Base-by-base conservation (phyloP, 2,113 vertebrate species). In the Reinhardtius hippoglossoides region DNA sequence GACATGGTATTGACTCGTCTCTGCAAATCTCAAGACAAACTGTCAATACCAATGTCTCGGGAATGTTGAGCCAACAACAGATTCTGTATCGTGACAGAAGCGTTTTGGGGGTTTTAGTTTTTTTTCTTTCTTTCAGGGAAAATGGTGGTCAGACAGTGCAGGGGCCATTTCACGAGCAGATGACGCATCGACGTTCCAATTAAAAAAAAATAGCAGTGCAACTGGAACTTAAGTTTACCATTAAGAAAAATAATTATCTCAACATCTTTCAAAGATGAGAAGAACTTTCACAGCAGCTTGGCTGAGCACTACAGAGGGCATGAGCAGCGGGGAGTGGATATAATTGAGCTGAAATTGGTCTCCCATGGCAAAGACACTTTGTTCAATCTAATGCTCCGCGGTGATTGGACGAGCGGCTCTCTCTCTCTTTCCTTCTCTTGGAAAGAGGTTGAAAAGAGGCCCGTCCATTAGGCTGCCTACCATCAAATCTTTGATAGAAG, bases 261-360 rank as follows among this genome's bases (percentile, higher is more conserved):
- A 80, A 88, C 83, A 88, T 93, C 83, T 90, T 87, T 89, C 48
- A 56, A 71, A 91, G 88, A 93, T 91, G 85, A 90, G 91, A 85
- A 78, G 83, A 91, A 87, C 67, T 87, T 89, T 87, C 85, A 58
- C 72, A 82, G 82, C 63, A 27, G 82, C 89, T 84, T 64, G 87
- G 90, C 86, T 67, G 90, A 91, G 83, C 74, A 77, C 87, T 85
- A 89, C 88, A 89, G 90, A 94, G 88, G 90, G 88, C 88, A 88
- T 13, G 21, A 93, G 89, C 94, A 94, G 94, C 91, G 0, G 94
- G 94, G 93, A 93, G 92, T 94, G 90, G 83, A 93, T 93, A 93
- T 94, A 95, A 94, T 94, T 94, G 94, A 93, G 91, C 91, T 89
- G 85, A 91, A 93, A 93, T 92, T 93, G 92, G 87, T 91, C 92